Evolutionary conservation across 2,888 invertebrate genomes (phyloP).

Genomic region (Leucoma salicis): DNA sequence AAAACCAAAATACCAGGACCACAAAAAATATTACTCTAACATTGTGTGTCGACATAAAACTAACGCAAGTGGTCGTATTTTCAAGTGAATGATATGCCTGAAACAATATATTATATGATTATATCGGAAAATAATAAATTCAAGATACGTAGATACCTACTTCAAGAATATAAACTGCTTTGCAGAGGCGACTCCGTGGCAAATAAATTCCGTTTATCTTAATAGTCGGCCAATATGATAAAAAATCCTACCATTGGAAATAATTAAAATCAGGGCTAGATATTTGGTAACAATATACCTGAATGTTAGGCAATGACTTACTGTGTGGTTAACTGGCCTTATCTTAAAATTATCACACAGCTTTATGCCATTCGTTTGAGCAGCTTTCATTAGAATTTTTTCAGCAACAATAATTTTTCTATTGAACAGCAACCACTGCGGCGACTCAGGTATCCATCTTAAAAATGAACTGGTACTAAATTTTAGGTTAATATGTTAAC

Average conservation of each 20-base stretch:
- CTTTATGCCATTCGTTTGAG: constrained; percentile 52
- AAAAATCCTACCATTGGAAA: neutral
- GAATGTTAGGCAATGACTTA: too few species aligned
- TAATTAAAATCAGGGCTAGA: too few species aligned
- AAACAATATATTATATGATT: too few species aligned
- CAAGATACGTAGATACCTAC: too few species aligned
- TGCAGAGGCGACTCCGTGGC: too few species aligned
- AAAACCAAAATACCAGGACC: constrained; percentile 48
- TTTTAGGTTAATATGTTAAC: too few species aligned
- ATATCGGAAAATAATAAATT: too few species aligned
- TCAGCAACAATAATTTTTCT: constrained; percentile 60
- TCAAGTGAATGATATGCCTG: constrained; percentile 68
- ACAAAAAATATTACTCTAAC: constrained; percentile 46
- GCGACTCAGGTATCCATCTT: constrained; percentile 72
- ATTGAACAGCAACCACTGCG: constrained; percentile 68
- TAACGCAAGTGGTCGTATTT: constrained; percentile 57
- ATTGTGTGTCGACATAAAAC: constrained; percentile 55
- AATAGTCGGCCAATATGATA: neutral
- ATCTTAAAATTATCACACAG: constrained; percentile 69
- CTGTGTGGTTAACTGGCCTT: constrained; percentile 69
- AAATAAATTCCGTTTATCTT: too few species aligned
- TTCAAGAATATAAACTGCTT: too few species aligned
- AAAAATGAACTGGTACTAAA: too few species aligned
- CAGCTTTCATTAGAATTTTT: constrained; percentile 53
- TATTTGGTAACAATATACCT: too few species aligned